Percentiles rank a stretch among this genome's conserved stretches.
Evolutionary conservation across 2,113 vertebrate species (phyloP).

Genomic region (Elaphurus davidianus): DNA sequence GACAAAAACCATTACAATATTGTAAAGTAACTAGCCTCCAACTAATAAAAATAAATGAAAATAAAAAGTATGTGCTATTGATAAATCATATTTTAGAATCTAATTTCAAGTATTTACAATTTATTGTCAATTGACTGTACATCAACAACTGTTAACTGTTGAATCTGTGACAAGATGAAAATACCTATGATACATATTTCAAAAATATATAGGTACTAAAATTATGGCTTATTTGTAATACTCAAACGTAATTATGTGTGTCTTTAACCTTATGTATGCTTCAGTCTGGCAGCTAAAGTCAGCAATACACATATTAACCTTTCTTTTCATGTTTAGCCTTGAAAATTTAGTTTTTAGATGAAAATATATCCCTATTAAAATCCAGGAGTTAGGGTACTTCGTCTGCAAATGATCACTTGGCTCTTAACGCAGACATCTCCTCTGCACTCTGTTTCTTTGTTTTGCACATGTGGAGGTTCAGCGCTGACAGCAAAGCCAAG

Average conservation of each 20-base stretch:
- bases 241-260: background rate
- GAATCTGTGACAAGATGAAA: background rate
- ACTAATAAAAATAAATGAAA: too few relatives aligned
- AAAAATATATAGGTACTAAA: background rate
- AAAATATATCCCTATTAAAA: slow-evolving; percentile 40
- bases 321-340: background rate
- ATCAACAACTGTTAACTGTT: background rate
- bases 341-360: background rate
- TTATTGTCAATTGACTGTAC: background rate
- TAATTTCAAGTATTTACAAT: background rate
- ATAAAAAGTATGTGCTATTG: background rate
- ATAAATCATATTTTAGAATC: background rate
- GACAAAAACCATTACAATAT: too few relatives aligned
- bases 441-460: slow-evolving; percentile 48
- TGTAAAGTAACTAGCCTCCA: too few relatives aligned
- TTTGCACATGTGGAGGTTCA: background rate
- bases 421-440: slow-evolving; percentile 17
- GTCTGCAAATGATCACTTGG: background rate
- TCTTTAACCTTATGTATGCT: background rate
- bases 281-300: background rate
- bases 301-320: background rate
- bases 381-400: background rate
- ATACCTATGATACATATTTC: background rate
- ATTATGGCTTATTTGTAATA: background rate
- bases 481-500: background rate